phyloP scores from a whole-genome alignment of 2,888 invertebrate species.

The Drosophila setosimentum region DNA sequence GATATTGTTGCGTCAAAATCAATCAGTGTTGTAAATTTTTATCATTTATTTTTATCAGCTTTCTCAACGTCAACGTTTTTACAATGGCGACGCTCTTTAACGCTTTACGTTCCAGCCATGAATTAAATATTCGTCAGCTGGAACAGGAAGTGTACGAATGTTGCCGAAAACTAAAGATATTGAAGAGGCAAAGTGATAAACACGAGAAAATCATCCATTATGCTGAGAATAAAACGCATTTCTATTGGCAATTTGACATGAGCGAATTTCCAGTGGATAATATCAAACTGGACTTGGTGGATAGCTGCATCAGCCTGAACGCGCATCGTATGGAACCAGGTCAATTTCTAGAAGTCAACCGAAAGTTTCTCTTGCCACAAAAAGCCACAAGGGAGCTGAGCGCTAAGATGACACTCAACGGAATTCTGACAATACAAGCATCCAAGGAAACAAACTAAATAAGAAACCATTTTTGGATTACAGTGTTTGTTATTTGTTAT shows the following conservation, averaged over 20 bases:
- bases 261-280: constrained; percentile 26
- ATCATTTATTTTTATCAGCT: not conserved
- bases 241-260: constrained; percentile 39
- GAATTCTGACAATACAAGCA: constrained; percentile 26
- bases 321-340: constrained; percentile 1
- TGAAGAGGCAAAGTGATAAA: not conserved
- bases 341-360: constrained; percentile 8
- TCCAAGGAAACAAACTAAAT: not conserved
- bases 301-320: constrained; percentile 12
- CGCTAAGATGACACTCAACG: constrained; percentile 15
- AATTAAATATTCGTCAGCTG: constrained; percentile 17
- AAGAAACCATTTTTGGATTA: not conserved
- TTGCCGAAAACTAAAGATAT: not conserved
- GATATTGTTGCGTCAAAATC: constrained; percentile 4
- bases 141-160: constrained; percentile 34
- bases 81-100: constrained; percentile 13
- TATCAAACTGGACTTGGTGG: constrained; percentile 18
- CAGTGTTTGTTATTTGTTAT: not conserved
- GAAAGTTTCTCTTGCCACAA: constrained; percentile 28
- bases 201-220: not conserved
- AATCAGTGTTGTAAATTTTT: not conserved
- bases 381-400: constrained; percentile 6
- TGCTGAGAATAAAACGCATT: not conserved
- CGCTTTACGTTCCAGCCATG: constrained; percentile 8
- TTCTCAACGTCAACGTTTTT: not conserved